A percentile compares a stretch with the other conserved stretches of the same genome.
Evolutionary conservation across 2,113 vertebrate genomes (phyloP).

Genomic region (Neotoma lepida): DNA sequence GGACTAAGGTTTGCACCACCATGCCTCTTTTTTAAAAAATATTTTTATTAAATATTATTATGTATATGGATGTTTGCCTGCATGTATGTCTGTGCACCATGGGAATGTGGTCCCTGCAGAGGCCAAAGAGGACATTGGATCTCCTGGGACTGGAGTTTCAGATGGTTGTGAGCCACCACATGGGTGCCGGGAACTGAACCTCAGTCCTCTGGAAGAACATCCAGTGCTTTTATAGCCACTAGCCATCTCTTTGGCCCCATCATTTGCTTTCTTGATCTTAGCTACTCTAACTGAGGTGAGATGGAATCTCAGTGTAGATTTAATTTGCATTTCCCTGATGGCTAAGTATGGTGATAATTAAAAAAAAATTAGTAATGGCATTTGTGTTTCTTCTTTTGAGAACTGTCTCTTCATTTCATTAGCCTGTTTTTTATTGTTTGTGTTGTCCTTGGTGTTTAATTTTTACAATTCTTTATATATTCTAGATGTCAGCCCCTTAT

Average conservation of each 20-base stretch:
- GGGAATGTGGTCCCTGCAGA: neutral
- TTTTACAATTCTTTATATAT: neutral
- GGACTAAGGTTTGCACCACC: neutral
- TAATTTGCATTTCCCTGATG: neutral
- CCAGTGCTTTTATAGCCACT: neutral
- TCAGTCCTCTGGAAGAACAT: neutral
- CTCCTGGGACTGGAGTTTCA: neutral
- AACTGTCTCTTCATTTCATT: neutral
- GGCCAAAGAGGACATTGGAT: neutral
- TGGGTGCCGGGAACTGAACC: neutral
- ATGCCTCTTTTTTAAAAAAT: neutral
- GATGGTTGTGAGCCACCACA: neutral
- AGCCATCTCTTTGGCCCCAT: neutral
- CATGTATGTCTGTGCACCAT: neutral
- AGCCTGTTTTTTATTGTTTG: neutral
- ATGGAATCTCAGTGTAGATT: neutral
- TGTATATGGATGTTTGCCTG: neutral
- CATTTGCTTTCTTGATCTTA: neutral
- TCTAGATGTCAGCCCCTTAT: neutral
- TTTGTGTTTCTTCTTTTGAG: neutral
- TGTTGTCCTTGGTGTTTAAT: neutral
- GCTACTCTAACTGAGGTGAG: neutral
- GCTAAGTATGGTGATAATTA: neutral
- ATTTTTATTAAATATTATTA: neutral
- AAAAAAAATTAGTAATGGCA: neutral